Evolutionary conservation across 2,797 vertebrate species (phyloP).

Genomic region (Sandelia bainsii): DNA sequence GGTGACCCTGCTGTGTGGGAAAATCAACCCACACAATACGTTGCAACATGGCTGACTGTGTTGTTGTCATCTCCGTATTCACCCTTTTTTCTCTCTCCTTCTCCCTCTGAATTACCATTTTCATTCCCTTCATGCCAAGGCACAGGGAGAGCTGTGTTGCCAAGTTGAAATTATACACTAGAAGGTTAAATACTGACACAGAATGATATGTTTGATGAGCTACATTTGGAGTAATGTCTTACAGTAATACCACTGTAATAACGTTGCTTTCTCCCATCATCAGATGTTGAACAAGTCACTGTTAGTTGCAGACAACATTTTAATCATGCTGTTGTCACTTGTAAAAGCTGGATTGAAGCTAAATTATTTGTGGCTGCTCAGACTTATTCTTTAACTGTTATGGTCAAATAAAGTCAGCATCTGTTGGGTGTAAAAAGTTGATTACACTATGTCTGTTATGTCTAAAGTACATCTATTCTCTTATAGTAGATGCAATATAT

Average conservation of each 20-base stretch:
- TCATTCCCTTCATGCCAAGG: conserved; percentile 58
- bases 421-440: too few relatives aligned
- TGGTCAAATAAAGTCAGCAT: too few relatives aligned
- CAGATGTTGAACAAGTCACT: conserved; percentile 27
- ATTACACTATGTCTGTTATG: too few relatives aligned
- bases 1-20: conserved; percentile 79
- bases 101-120: conserved; percentile 46
- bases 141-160: conserved; percentile 32
- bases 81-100: conserved; percentile 10
- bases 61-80: conserved; percentile 56
- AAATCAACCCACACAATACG: conserved; percentile 68
- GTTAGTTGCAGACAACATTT: too few relatives aligned
- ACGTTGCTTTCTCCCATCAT: conserved; percentile 32
- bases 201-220: conserved; percentile 64
- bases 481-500: too few relatives aligned
- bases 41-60: conserved; percentile 62
- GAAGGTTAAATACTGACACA: conserved; percentile 61
- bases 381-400: too few relatives aligned
- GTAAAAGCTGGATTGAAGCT: background rate
- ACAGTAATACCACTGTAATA: conserved; percentile 28
- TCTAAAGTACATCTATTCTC: too few relatives aligned
- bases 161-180: conserved; percentile 65
- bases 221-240: conserved; percentile 34
- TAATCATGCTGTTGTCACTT: too few relatives aligned
- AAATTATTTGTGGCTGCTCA: background rate